These are phyloP conservation scores for Chironomus tepperi DNA, from an alignment of 1,140 invertebrate genomes.

Conservation along the genomic window DNA sequence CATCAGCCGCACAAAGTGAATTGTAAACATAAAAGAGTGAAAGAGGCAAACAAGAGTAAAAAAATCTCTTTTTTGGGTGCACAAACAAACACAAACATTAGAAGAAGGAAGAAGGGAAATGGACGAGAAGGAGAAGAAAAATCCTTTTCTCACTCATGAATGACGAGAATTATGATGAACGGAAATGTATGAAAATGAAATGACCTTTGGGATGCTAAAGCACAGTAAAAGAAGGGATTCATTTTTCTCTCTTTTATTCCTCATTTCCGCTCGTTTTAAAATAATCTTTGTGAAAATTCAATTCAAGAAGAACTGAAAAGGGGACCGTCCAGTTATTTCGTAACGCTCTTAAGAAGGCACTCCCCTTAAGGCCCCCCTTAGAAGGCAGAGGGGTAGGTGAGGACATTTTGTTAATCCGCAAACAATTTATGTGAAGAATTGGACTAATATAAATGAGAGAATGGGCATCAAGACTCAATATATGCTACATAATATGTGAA, in stretches of 20 bases:
- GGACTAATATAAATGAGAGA: too few species aligned
- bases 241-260: conserved; percentile 1
- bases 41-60: not conserved
- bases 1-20: conserved; percentile 6
- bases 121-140: not conserved
- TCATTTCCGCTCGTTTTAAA: conserved; percentile 6
- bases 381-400: too few species aligned
- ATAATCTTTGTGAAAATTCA: not conserved
- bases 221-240: not conserved
- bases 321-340: too few species aligned
- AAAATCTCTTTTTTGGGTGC: conserved; percentile 2
- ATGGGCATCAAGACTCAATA: too few species aligned
- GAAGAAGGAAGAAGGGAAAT: not conserved
- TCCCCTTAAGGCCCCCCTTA: too few species aligned
- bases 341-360: too few species aligned
- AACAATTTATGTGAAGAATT: too few species aligned
- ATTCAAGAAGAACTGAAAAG: not conserved
- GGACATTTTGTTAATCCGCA: too few species aligned
- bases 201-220: not conserved
- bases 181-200: conserved; percentile 9
- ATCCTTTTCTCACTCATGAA: not conserved
- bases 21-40: not conserved
- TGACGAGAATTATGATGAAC: conserved; percentile 12
- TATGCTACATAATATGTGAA: too few species aligned
- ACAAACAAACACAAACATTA: not conserved